Base-by-base conservation (phyloP, 1,140 invertebrate species). In the Meloidogyne chitwoodi region DNA sequence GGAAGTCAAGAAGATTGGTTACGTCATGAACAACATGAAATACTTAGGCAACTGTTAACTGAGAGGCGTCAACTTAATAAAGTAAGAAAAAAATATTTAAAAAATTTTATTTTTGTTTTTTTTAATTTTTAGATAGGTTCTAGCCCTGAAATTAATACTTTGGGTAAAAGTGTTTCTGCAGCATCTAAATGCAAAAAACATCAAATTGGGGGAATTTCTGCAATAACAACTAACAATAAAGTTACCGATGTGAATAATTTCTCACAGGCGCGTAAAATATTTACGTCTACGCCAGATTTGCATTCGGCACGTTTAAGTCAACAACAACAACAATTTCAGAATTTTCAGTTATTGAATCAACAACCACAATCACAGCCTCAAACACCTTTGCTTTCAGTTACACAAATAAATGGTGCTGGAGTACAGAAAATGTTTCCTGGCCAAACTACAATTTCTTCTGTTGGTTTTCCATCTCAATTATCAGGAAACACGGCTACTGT, bases 81-180 rank as follows among this genome's bases (percentile, higher is more conserved):
- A 34, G 77, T 68, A n/a, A 10, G 26, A 19, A 62, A 3, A 8
- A 26, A 5, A 16, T 16, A 16, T 44, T 8, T 6, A 34, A 24
- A 68, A 44, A 65, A 68, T 38, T 16, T 63, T 11, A n/a, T n/a
- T n/a, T n/a, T n/a, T n/a, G n/a, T 22, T n/a, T 68, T 68, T 26
- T n/a, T 48, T 38, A 26, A 24, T 27, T 19, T 68, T 68, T 22
- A 73, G 68, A 75, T 82, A 27, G 83, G 82, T 22, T 83, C 82
- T n/a, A 85, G 84, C 75, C 82, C 82, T 14, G 82, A 83, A 68
- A 83, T 83, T 34, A 82, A 85, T 63, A 84, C 71, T 27, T 62
- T 83, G 14, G 82, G 80, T 3, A 76, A 77, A 0, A 65, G 74
- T 41, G 83, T 70, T 22, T 44, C 63, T 24, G 29, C 26, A 10